These are phyloP conservation scores for Chamaea fasciata DNA, from an alignment of 2,113 vertebrate genomes.

Conservation along the genomic window DNA sequence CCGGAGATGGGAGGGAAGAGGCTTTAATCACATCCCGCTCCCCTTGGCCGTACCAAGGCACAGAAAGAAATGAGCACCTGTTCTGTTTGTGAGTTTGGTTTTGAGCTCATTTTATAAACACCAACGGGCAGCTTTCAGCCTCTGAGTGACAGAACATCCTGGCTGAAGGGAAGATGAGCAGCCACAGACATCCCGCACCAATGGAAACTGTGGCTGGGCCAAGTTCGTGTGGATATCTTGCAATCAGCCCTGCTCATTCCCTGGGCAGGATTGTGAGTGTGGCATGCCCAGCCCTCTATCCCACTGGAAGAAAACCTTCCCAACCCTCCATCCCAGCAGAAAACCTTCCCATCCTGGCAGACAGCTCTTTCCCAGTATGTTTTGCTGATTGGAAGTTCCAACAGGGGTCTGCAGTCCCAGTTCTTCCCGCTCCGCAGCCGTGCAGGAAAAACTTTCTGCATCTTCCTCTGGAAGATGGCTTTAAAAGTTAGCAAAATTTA, in stretches of 20 bases:
- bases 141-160: neutral
- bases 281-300: neutral
- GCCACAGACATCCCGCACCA: neutral
- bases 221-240: neutral
- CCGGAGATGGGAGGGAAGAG: neutral
- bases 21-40: neutral
- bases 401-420: neutral
- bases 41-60: neutral
- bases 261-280: neutral
- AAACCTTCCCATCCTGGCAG: neutral
- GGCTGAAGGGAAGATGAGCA: neutral
- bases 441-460: neutral
- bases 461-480: slow-evolving; percentile 6
- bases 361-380: neutral
- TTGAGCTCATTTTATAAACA: neutral
- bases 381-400: slow-evolving; percentile 53
- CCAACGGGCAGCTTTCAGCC: neutral
- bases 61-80: neutral
- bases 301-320: neutral
- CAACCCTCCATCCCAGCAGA: neutral
- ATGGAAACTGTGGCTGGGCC: neutral
- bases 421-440: neutral
- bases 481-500: slow-evolving; percentile 55
- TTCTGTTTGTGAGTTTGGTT: no score
- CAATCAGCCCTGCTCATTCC: neutral